phyloP scores from a whole-genome alignment of 1,140 invertebrate species.

The Anastrepha ludens region DNA sequence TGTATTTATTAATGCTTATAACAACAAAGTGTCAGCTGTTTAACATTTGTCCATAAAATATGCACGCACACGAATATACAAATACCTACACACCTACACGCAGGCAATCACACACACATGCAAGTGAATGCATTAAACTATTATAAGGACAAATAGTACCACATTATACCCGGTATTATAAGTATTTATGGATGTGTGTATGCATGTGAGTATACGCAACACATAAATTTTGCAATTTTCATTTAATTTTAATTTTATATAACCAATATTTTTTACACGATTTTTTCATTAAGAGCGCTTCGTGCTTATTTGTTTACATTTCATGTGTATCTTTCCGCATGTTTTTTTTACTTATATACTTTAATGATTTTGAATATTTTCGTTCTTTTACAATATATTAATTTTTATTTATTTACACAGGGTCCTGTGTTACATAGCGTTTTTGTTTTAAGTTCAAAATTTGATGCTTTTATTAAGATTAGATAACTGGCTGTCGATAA shows the following conservation, averaged over 20 bases:
- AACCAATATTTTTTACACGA: background rate
- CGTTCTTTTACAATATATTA: background rate
- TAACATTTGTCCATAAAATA: constrained; percentile 14
- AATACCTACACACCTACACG: background rate
- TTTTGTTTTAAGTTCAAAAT: no score
- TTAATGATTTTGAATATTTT: background rate
- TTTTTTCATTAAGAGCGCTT: background rate
- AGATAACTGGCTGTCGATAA: no score
- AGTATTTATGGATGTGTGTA: background rate
- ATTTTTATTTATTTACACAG: background rate
- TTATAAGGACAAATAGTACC: background rate
- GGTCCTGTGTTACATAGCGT: no score
- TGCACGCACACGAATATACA: background rate
- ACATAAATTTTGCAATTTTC: constrained; percentile 48
- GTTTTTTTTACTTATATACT: background rate
- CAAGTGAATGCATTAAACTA: background rate
- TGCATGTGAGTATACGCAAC: background rate
- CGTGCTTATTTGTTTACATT: background rate
- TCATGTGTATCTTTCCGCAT: background rate
- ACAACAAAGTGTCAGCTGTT: background rate
- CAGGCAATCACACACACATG: background rate
- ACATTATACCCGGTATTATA: background rate
- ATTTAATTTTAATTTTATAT: constrained; percentile 47
- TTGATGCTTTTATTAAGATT: no score
- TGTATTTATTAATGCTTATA: constrained; percentile 37